Percentiles rank a stretch among this genome's conserved stretches.
Evolutionary conservation across 1,140 invertebrate genomes (phyloP).

Genomic region (Caenorhabditis inopinata): DNA sequence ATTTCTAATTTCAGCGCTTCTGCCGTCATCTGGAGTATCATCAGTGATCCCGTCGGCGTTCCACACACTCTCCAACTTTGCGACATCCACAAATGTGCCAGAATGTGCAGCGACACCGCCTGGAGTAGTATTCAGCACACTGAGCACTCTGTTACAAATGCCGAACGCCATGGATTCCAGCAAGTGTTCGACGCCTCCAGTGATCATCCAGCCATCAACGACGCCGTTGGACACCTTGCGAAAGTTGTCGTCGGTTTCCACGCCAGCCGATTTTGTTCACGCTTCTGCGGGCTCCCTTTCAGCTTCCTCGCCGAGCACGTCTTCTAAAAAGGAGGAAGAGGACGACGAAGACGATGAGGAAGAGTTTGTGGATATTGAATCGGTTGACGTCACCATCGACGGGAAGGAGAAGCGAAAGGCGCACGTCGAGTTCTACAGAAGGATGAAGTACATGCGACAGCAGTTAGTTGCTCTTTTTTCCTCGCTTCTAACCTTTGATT

Average conservation of each 20-base stretch:
- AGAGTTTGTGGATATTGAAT: slow-evolving; percentile 44
- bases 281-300: neutral
- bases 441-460: slow-evolving; percentile 40
- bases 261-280: neutral
- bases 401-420: slow-evolving; percentile 35
- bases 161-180: neutral
- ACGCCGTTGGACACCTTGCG: neutral
- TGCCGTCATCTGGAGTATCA: neutral
- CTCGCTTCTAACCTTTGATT: no score
- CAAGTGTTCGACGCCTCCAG: slow-evolving; percentile 1
- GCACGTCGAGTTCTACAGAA: slow-evolving; percentile 39
- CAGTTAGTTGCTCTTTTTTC: neutral
- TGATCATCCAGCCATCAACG: neutral
- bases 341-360: slow-evolving; percentile 40
- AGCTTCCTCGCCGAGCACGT: slow-evolving; percentile 6
- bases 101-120: neutral
- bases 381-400: slow-evolving; percentile 38
- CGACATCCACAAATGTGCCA: neutral
- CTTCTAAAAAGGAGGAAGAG: slow-evolving; percentile 8
- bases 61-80: neutral
- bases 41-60: no score
- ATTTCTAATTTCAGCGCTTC: neutral
- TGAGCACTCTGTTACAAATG: neutral
- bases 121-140: neutral
- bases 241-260: neutral